Base-by-base conservation (phyloP, 2,888 invertebrate genomes). In the Agonopterix alstromeriana region DNA sequence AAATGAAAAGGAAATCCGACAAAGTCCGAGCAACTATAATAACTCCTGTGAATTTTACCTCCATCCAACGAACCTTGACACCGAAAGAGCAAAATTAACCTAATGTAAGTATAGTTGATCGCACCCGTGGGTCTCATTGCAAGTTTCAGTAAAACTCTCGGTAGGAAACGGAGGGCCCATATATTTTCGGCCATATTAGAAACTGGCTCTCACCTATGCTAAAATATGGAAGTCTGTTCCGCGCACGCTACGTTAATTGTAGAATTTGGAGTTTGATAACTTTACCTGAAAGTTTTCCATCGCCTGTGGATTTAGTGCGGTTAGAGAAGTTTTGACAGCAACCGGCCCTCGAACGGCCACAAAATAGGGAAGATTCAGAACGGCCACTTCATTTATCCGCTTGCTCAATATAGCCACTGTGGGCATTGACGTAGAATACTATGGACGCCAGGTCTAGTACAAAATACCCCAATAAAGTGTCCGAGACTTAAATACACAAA, bases 231-330 rank as follows among this genome's bases (percentile, higher is more conserved):
- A 75, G 70, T 75, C 74, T 55, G 62, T 60, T 58, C 66, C 62
- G 56, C 49, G 67, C 67, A 69, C 65, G 71, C 69, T 70, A 57
- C 61, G 77, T 76, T 81, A 81, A 82, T 79, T 80, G 77, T 75
- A 66, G 75, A 78, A 78, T 81, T 75, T 67, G 62, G 73, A 77
- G 73, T 78, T 77, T 71, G 69, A 72, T 70, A 80, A 80, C 74
- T 80, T 75, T 57, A 57, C 63, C 65, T 52, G 46, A 56, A 64
- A 61, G 51, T 61, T 60, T 48, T 58, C 56, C 58, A 56, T 55
- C 27, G 27, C 46, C 53, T 56, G 57, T 57, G 47, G 56, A 64
- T 64, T 67, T 59, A 61, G 57, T 58, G 58, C 48, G 57, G 57
- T 53, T 51, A 58, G 60, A 49, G 57, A 70, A 73, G 71, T 75